Evolutionary conservation across 2,797 vertebrate genomes (phyloP).

Genomic region (Triplophysa yarkandensis): DNA sequence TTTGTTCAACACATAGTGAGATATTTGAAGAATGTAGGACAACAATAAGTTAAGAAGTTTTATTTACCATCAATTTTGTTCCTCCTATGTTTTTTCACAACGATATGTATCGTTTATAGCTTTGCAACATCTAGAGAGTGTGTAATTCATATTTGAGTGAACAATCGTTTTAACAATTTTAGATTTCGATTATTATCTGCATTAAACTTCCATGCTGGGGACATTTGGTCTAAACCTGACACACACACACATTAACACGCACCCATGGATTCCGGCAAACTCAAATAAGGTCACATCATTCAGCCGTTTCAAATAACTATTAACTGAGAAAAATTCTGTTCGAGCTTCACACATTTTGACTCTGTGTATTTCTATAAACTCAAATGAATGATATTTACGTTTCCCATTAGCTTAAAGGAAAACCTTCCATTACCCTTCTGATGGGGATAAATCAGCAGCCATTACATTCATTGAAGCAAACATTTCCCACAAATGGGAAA

Average conservation of each 20-base stretch:
- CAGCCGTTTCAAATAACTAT: constrained; percentile 20
- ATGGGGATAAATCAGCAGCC: constrained; percentile 54
- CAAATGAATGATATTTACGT: constrained; percentile 55
- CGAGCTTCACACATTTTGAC: constrained; percentile 27
- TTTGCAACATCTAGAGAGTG: too few species aligned
- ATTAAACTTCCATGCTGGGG: too few species aligned
- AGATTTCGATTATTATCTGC: too few species aligned
- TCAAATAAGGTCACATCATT: constrained; percentile 23
- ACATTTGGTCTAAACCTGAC: background rate
- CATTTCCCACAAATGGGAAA: constrained; percentile 54
- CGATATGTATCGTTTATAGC: too few species aligned
- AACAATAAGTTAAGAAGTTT: too few species aligned
- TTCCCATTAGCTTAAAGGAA: constrained; percentile 51
- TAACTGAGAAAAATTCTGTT: constrained; percentile 20
- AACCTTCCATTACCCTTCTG: constrained; percentile 53
- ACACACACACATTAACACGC: background rate
- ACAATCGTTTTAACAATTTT: too few species aligned
- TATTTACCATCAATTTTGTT: too few species aligned
- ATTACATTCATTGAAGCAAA: constrained; percentile 51
- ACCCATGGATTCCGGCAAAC: background rate
- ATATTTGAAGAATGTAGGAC: too few species aligned
- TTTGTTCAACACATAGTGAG: too few species aligned
- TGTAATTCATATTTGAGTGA: too few species aligned
- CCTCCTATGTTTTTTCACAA: too few species aligned
- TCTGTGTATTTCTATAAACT: constrained; percentile 39